Evolutionary conservation across 2,888 invertebrate species (phyloP).

Genomic region (Lathronympha strigana): DNA sequence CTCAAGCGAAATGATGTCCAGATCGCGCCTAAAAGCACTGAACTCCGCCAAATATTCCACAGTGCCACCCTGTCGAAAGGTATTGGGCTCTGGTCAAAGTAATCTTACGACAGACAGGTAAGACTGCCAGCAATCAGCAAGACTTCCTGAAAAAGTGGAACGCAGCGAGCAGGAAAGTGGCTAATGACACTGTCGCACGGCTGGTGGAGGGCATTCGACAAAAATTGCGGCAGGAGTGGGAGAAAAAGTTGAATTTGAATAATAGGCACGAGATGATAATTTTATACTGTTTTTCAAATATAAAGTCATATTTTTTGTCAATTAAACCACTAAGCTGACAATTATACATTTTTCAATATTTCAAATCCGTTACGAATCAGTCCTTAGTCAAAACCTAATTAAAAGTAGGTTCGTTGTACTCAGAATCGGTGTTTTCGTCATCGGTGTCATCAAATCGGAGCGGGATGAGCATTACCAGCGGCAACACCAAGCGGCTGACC

Average conservation of each 20-base stretch:
- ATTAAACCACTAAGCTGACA: too few relatives aligned
- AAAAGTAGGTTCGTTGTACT: too few relatives aligned
- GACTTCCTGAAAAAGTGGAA: too few relatives aligned
- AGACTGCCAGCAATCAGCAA: constrained; percentile 11
- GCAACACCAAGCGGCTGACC: constrained; percentile 66
- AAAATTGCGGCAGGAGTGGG: neutral
- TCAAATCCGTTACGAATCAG: too few relatives aligned
- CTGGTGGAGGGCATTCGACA: too few relatives aligned
- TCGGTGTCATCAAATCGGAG: constrained; percentile 61
- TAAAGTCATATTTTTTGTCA: too few relatives aligned
- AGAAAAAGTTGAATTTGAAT: neutral
- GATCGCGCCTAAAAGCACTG: constrained; percentile 9
- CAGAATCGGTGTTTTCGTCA: constrained; percentile 68
- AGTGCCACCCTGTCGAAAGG: neutral
- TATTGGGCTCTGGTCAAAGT: constrained; percentile 8
- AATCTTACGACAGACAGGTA: constrained; percentile 6
- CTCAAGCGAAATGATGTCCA: constrained; percentile 7
- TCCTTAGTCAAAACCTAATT: too few relatives aligned
- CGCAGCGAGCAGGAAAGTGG: too few relatives aligned
- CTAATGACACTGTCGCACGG: too few relatives aligned
- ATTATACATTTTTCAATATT: too few relatives aligned
- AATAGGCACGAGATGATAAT: too few relatives aligned
- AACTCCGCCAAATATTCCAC: constrained; percentile 1
- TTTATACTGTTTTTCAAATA: too few relatives aligned
- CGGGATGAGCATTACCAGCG: constrained; percentile 69